Percentiles rank a stretch among this genome's conserved stretches.
Conservation (phyloP, 2,888 invertebrate genomes). For the Blastobasis adustella region DNA sequence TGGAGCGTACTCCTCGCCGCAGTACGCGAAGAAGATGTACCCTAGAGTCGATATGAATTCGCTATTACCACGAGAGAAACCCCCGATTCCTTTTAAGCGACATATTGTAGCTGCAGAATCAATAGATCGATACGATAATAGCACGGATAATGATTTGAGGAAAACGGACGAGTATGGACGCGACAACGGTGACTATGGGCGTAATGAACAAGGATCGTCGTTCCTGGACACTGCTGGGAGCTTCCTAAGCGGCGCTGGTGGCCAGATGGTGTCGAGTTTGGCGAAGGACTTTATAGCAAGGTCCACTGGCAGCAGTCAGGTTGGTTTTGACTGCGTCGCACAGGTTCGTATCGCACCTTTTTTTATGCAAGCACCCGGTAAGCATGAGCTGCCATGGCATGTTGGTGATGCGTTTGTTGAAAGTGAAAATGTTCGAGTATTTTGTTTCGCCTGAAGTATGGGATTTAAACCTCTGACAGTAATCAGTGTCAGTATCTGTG, state of each 20-base stretch:
- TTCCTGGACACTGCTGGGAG: slow-evolving; percentile 56
- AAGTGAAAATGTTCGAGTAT: too few species aligned
- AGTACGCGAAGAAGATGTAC: slow-evolving; percentile 68
- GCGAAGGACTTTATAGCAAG: slow-evolving; percentile 81
- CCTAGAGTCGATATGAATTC: slow-evolving; percentile 48
- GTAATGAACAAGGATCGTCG: slow-evolving; percentile 30
- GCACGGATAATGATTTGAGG: slow-evolving; percentile 1
- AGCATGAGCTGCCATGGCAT: slow-evolving; percentile 8
- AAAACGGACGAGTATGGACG: slow-evolving; percentile 17
- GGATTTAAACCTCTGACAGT: too few species aligned
- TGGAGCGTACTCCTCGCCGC: slow-evolving; percentile 70
- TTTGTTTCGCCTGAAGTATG: too few species aligned
- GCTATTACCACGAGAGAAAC: slow-evolving; percentile 50
- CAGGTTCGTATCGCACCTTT: slow-evolving; percentile 67
- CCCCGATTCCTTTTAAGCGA: slow-evolving; percentile 37
- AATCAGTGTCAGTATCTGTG: too few species aligned
- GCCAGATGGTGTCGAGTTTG: slow-evolving; percentile 72
- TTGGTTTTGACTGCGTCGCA: slow-evolving; percentile 70
- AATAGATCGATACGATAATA: slow-evolving; percentile 42
- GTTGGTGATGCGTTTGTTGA: too few species aligned
- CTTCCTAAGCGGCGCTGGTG: slow-evolving; percentile 59
- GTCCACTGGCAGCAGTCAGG: slow-evolving; percentile 82
- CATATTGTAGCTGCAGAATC: slow-evolving; percentile 21
- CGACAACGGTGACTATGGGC: slow-evolving; percentile 38
- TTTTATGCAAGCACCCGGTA: slow-evolving; percentile 40